Percentiles rank a stretch among this genome's conserved stretches.
Conservation (phyloP, 1,140 invertebrate genomes). For the Linepithema humile region DNA sequence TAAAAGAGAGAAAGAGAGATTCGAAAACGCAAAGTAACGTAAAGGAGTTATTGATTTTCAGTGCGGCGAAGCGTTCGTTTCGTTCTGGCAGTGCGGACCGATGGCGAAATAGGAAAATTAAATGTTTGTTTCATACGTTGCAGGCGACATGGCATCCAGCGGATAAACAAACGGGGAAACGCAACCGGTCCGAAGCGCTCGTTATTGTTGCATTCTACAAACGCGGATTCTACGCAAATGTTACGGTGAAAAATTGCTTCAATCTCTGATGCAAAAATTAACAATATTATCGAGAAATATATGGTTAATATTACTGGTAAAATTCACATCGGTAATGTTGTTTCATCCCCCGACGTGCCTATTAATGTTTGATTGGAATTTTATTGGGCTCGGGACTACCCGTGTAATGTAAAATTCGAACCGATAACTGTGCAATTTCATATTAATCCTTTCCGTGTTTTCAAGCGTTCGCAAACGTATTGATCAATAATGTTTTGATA, state of each 20-base stretch:
- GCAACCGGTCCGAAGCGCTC: neutral
- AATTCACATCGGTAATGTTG: neutral
- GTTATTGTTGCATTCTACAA: neutral
- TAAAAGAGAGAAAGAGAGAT: too few species aligned
- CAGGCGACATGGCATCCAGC: neutral
- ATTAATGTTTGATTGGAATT: constrained; percentile 11
- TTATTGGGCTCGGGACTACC: neutral
- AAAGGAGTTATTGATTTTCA: constrained; percentile 11
- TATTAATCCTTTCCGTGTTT: neutral
- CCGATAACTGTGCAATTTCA: neutral
- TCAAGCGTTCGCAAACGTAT: neutral
- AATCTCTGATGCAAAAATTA: neutral
- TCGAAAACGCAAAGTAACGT: constrained; percentile 2
- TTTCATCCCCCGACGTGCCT: neutral
- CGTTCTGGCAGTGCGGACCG: neutral
- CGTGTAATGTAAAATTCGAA: neutral
- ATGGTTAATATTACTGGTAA: neutral
- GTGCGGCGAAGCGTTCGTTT: neutral
- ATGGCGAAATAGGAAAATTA: constrained; percentile 33
- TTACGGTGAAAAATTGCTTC: neutral
- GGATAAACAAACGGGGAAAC: constrained; percentile 41
- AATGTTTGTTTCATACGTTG: constrained; percentile 45
- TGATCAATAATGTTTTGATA: neutral
- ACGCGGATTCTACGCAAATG: neutral
- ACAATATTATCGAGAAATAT: neutral